Evolutionary conservation across 1,140 invertebrate species (phyloP).

Genomic region (Lordiphosa collinella): DNA sequence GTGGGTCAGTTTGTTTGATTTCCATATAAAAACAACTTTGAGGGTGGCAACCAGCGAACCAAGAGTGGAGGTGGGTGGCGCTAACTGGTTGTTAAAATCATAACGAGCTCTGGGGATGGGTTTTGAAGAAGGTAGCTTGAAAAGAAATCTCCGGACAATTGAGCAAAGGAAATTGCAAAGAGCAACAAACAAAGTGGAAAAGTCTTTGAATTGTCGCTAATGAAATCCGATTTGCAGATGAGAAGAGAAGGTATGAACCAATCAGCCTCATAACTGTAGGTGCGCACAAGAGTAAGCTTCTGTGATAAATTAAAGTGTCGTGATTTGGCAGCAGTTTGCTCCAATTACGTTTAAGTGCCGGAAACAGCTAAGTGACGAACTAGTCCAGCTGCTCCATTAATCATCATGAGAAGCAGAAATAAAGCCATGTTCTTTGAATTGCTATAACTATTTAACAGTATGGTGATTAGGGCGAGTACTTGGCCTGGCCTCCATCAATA

Average conservation of each 20-base stretch:
- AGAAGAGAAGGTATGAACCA: too few species aligned
- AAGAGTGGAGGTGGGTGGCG: slow-evolving; percentile 3
- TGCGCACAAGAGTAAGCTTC: too few species aligned
- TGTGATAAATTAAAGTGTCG: slow-evolving; percentile 66
- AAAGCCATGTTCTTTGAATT: slow-evolving; percentile 60
- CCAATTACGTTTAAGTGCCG: slow-evolving; percentile 72
- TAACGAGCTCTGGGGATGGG: too few species aligned
- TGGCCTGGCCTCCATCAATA: slow-evolving; percentile 70
- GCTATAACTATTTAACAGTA: slow-evolving; percentile 42
- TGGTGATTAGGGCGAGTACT: neutral
- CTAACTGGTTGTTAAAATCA: too few species aligned
- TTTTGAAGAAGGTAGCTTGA: neutral
- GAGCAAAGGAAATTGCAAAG: too few species aligned
- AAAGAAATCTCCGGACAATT: slow-evolving; percentile 9
- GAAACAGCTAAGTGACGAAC: slow-evolving; percentile 45
- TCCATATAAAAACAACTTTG: slow-evolving; percentile 37
- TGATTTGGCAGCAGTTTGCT: slow-evolving; percentile 66
- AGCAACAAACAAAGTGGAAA: too few species aligned
- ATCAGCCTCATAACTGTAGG: too few species aligned
- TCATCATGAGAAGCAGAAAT: slow-evolving; percentile 46
- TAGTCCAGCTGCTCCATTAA: slow-evolving; percentile 55
- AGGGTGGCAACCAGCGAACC: slow-evolving; percentile 28
- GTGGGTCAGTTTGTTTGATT: slow-evolving; percentile 68
- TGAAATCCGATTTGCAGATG: too few species aligned
- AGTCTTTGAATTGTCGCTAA: too few species aligned